These are phyloP conservation scores for Parnassius orleans DNA, from an alignment of 2,888 invertebrate species.

Conservation along the genomic window DNA sequence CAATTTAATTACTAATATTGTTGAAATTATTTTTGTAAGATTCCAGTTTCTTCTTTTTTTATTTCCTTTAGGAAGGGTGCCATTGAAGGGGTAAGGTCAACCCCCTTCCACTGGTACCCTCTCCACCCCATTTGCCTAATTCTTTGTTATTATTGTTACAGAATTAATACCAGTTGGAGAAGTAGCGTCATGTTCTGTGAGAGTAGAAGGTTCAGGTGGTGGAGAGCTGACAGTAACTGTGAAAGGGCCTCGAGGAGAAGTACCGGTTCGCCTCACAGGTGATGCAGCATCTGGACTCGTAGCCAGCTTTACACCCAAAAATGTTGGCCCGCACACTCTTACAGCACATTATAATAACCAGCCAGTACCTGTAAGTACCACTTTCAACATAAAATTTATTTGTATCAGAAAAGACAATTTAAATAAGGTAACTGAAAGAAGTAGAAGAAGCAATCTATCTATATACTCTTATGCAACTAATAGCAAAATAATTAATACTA, in stretches of 20 bases:
- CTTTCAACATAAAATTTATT: background rate
- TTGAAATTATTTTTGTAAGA: no score
- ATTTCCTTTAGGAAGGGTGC: no score
- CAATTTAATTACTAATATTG: no score
- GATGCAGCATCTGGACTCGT: slow-evolving; percentile 93
- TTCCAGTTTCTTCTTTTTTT: no score
- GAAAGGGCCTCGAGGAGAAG: slow-evolving; percentile 90
- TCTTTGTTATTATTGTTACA: slow-evolving; percentile 33
- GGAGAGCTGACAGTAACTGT: slow-evolving; percentile 95
- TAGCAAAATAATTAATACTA: no score
- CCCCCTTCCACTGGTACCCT: no score
- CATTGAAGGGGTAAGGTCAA: no score
- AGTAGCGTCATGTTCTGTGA: slow-evolving; percentile 72
- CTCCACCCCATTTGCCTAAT: no score
- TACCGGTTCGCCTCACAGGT: slow-evolving; percentile 94
- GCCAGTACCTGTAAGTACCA: slow-evolving; percentile 83
- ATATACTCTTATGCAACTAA: no score
- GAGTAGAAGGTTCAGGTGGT: slow-evolving; percentile 80
- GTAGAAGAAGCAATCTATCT: no score
- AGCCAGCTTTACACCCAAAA: slow-evolving; percentile 94
- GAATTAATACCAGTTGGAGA: slow-evolving; percentile 92
- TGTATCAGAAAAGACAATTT: no score
- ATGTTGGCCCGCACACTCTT: slow-evolving; percentile 96
- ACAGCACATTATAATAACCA: slow-evolving; percentile 95
- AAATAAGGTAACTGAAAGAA: no score